Percentiles rank a stretch among this genome's conserved stretches.
Evolutionary conservation across 1,140 invertebrate species (phyloP).

Genomic region (Zaprionus taronus): DNA sequence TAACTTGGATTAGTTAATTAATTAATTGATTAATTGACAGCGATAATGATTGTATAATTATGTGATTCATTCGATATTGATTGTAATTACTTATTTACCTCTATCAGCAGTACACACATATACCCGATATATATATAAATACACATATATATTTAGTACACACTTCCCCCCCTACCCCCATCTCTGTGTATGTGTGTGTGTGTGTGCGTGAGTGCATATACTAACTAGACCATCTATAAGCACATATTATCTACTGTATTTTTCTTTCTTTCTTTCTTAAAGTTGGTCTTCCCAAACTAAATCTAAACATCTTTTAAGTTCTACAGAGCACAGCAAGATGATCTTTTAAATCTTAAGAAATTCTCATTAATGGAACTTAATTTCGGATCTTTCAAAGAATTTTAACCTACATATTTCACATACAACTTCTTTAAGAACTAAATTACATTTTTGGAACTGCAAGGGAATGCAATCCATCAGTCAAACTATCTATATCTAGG

Average conservation of each 20-base stretch:
- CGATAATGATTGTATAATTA: slow-evolving; percentile 78
- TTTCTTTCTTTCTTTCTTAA: slow-evolving; percentile 35
- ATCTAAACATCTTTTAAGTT: slow-evolving; percentile 21
- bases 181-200: slow-evolving; percentile 14
- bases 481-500: too few species aligned
- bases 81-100: slow-evolving; percentile 72
- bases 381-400: background rate
- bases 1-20: slow-evolving; percentile 74
- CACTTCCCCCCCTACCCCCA: background rate
- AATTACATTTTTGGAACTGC: background rate
- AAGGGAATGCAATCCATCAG: too few species aligned
- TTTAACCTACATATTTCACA: background rate
- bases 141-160: slow-evolving; percentile 21
- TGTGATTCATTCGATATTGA: slow-evolving; percentile 77
- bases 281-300: background rate
- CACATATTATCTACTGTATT: slow-evolving; percentile 56
- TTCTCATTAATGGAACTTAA: too few species aligned
- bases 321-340: slow-evolving; percentile 6
- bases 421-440: background rate
- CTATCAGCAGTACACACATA: slow-evolving; percentile 45
- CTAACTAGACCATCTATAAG: slow-evolving; percentile 13
- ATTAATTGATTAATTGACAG: slow-evolving; percentile 58
- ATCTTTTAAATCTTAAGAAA: background rate
- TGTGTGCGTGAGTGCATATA: slow-evolving; percentile 12
- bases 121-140: slow-evolving; percentile 15